Evolutionary conservation across 30 jellyfish, hydroid and myxozoan genomes (phyloP).

Genomic region (Calvadosia cruxmelitensis): DNA sequence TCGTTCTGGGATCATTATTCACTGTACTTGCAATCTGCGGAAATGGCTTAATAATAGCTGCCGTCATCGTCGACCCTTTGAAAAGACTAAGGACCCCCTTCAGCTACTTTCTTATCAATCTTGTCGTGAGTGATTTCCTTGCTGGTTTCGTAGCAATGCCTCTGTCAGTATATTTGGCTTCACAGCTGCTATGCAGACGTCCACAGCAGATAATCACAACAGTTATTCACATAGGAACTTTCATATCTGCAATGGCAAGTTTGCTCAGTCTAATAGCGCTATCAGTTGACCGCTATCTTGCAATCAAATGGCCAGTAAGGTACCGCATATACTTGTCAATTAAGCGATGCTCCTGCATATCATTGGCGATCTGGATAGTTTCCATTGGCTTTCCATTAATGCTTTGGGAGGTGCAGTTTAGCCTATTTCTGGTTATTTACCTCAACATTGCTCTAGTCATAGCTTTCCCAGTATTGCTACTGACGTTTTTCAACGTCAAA

Average conservation of each 20-base stretch:
- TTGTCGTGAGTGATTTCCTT: constrained; percentile 55
- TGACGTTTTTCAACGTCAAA: too few species aligned
- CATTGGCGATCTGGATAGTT: constrained; percentile 3
- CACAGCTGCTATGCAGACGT: too few species aligned
- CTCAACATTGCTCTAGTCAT: not conserved
- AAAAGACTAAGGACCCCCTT: constrained; percentile 76
- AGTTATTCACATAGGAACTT: too few species aligned
- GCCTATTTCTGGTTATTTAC: constrained; percentile 1
- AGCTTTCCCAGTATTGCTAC: not conserved
- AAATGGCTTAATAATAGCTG: constrained; percentile 31
- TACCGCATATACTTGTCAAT: constrained; percentile 3
- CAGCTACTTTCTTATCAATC: constrained; percentile 58
- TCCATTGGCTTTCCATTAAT: not conserved
- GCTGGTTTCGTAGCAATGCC: constrained; percentile 84
- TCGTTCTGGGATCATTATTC: too few species aligned
- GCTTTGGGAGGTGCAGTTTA: not conserved
- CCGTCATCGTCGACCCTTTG: constrained; percentile 65
- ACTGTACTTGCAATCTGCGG: too few species aligned
- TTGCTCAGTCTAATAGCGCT: not conserved
- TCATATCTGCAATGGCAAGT: constrained; percentile 5
- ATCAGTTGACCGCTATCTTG: constrained; percentile 7
- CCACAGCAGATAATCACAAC: too few species aligned
- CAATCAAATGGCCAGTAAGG: not conserved
- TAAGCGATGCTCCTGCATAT: constrained; percentile 2
- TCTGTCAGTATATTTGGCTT: constrained; percentile 47